Evolutionary conservation across 2,888 invertebrate species (phyloP), one percentile per base, ranked within the genome.

Genomic region (Eupithecia subfuscata): DNA sequence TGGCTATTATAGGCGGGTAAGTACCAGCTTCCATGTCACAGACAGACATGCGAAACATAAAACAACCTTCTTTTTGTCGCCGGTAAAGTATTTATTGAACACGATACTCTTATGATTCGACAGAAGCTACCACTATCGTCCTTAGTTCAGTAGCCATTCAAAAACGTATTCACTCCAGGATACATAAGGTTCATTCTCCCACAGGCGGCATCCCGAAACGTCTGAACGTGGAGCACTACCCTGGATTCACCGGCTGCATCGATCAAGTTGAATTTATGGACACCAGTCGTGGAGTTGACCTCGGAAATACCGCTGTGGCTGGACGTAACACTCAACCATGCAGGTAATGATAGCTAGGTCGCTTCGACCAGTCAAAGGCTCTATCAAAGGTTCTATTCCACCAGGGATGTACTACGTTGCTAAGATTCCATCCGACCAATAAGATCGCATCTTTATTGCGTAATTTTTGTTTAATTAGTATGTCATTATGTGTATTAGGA

Each of bases 131-230:
- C 7, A 16, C 14, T 6, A 8, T 25, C 30, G 43, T 16, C 1
- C 12, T 30, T 64, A 16, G 9, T 64, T 8, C 16, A 64, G 16
- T 30, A 25, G n/a, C 63, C 25, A 64, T 30, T 64, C 11, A 34
- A 34, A 34, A 30, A 30, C 9, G 7, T 34, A 18, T 5, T 18
- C 2, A 64, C 14, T 4, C 5, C 30, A 16, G 9, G 34, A 34
- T 18, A 64, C 7, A 34, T 34, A 34, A 34, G 34, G n/a, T 18
- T 30, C 1, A 56, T 64, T 75, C 25, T 84, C 85, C 16, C 82
- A 97, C 83, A 97, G 98, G 99, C 85, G 99, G 99, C 67, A 96
- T 97, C 16, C 98, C 98, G 0, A 96, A 98, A 81, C 92, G 96
- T 70, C 90, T 95, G 69, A 92, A 95, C 79, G 96, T 97, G 94